Base-by-base conservation (phyloP, 2,797 vertebrate genomes). In the Poeciliopsis gracilis region DNA sequence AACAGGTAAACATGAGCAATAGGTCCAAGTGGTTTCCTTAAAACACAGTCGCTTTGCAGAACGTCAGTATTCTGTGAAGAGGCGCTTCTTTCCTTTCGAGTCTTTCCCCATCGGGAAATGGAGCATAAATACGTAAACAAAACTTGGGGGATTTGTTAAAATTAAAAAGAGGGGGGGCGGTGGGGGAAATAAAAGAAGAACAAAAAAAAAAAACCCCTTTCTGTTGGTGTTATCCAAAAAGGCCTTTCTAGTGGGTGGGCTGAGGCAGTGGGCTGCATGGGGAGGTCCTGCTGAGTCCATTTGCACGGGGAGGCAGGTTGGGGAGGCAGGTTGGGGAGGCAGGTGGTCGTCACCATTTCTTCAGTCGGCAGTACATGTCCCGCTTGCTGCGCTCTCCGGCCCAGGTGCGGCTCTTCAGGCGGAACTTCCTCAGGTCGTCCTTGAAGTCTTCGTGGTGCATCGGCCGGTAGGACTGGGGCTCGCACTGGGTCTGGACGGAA, bases 391-490 rank as follows among this genome's bases (percentile, higher is more conserved):
- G 95, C 84, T 98, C 97, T 0, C 97, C 97, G 0, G 96, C 97
- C 97, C 97, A 98, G 0, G 97, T 98, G 7, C 97, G 95, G 13
- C 97, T 98, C 93, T 95, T 97, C 4, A 96, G 91, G n/a, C 97
- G 97, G 76, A 97, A 99, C 63, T 90, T 95, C 77, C 95, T 95
- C 79, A 98, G 94, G 79, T 98, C 96, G 9, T 98, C 97, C 88
- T 94, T 97, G 90, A 96, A 98, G 87, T 97, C 97, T 87, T 97
- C 92, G n/a, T 98, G 97, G 90, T 96, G 94, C 98, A 99, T 99
- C 4, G 97, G 96, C 10, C 97, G 94, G 84, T 99, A 99, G 20
- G 94, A 86, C 93, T 97, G 96, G 2, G 98, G 97, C 71, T 98
- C 97, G 38, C 97, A 98, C 80, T 95, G 96, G 0, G 79, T 45